Evolutionary conservation across 2,888 invertebrate species (phyloP), one percentile per base, ranked within the genome.

Genomic region (Polydrusus tereticollis): DNA sequence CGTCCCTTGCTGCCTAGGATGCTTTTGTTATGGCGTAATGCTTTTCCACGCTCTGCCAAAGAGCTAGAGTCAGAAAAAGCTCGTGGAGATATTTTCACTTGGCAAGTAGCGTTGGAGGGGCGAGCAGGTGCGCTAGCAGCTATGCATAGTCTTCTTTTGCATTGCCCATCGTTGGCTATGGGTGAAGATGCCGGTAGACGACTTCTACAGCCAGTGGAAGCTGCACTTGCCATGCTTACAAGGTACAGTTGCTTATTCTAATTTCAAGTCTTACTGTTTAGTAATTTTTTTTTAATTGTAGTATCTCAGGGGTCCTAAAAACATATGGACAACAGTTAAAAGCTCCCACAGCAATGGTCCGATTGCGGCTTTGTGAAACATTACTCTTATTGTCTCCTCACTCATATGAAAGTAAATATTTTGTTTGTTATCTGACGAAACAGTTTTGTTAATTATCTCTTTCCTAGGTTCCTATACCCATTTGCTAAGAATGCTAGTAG

Each of bases 61-160:
- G 99, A 99, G 85, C 88, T 99, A 14, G 99, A 99, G 83, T 96
- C 97, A 0, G 99, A 99, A 86, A 98, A 98, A 80, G 92, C 95
- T 14, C 89, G 99, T 80, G 94, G 97, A 6, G 99, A 99, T 87
- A 95, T 97, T 0, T 98, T 99, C 83, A 99, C 99, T n/a, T 99
- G 99, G 99, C 96, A 97, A 89, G 94, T 99, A 45, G 98, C 98
- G 0, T 86, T 99, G 66, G 98, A 99, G 86, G 97, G 97, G 1
- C 90, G 99, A 47, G 97, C 98, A 2, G 99, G 99, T 0, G 99
- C 99, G 0, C 86, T 99, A 10, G 96, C 97, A 47, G 97, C 98
- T 0, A 93, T 99, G 90, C 94, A 97, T 83, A 97, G 97, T 84
- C 93, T 99, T 83, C 87, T 99, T 45, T 88, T 93, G 33, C 93